A percentile compares a stretch with the other conserved stretches of the same genome.
phyloP scores from a whole-genome alignment of 2,113 vertebrate species.

The Edolisoma coerulescens region DNA sequence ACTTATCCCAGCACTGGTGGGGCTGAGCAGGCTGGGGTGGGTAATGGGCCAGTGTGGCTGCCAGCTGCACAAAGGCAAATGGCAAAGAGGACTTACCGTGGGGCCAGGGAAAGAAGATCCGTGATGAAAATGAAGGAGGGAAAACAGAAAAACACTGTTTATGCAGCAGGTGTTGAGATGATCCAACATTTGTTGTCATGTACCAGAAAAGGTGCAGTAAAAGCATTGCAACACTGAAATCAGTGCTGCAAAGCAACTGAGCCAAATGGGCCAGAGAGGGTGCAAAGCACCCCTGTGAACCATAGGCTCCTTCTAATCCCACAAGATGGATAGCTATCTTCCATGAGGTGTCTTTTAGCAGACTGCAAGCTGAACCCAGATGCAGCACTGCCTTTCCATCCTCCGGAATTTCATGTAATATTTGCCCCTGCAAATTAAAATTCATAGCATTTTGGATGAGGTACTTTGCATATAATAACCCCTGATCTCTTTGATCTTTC shows the following conservation, averaged over 20 bases:
- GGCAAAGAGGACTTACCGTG: neutral
- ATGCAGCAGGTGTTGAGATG: neutral
- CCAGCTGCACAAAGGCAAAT: neutral
- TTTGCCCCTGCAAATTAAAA: constrained; percentile 27
- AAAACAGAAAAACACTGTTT: neutral
- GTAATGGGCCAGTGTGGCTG: neutral
- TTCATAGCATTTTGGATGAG: neutral
- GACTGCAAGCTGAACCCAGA: neutral
- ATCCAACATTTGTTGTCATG: neutral
- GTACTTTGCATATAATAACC: neutral
- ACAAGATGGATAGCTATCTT: neutral
- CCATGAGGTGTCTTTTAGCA: neutral
- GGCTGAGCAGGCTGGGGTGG: neutral
- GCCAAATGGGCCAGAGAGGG: neutral
- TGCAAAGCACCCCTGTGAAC: neutral
- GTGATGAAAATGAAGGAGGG: neutral
- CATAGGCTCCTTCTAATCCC: neutral
- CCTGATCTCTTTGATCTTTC: neutral
- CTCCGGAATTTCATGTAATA: neutral
- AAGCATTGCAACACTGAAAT: neutral
- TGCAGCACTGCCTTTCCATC: neutral
- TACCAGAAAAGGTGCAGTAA: neutral
- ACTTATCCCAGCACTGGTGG: neutral
- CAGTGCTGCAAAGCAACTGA: neutral
- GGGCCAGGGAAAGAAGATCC: neutral